Percentiles rank a stretch among this genome's conserved stretches.
Evolutionary conservation across 2,888 invertebrate genomes (phyloP).

Genomic region (Cremastinae sp.): DNA sequence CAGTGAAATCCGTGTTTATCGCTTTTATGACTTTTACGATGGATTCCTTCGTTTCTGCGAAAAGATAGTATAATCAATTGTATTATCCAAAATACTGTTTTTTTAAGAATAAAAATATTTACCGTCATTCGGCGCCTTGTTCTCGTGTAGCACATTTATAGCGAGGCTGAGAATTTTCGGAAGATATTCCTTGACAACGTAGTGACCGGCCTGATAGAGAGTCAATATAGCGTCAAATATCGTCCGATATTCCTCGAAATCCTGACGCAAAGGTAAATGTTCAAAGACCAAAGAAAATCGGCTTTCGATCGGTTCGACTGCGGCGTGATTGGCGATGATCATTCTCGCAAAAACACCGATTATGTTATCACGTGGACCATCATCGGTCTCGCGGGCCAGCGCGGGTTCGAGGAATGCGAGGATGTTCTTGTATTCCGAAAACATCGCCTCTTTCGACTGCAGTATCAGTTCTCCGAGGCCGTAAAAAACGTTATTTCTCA

Average conservation of each 20-base stretch:
- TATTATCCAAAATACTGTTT: no score
- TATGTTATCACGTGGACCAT: constrained; percentile 87
- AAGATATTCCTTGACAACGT: constrained; percentile 82
- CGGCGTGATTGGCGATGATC: constrained; percentile 84
- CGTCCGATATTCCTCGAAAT: constrained; percentile 87
- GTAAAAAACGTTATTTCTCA: constrained; percentile 89
- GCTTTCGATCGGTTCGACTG: constrained; percentile 87
- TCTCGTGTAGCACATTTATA: constrained; percentile 82
- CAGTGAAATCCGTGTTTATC: constrained; percentile 82
- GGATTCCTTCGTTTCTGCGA: constrained; percentile 80
- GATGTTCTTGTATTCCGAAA: constrained; percentile 85
- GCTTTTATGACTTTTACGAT: constrained; percentile 82
- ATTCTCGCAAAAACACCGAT: constrained; percentile 89
- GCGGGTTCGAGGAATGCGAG: constrained; percentile 85
- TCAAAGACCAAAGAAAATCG: constrained; percentile 85
- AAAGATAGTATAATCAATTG: no score
- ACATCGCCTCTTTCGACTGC: constrained; percentile 84
- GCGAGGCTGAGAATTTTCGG: constrained; percentile 82
- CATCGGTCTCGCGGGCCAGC: constrained; percentile 85
- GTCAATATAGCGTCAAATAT: constrained; percentile 85
- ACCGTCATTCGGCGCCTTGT: constrained; percentile 82
- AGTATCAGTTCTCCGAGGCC: constrained; percentile 88
- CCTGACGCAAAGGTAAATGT: constrained; percentile 87
- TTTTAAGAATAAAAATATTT: constrained; percentile 57
- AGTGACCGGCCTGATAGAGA: constrained; percentile 84